Conservation (phyloP, 2,113 vertebrate genomes). For the Salvator merianae region DNA sequence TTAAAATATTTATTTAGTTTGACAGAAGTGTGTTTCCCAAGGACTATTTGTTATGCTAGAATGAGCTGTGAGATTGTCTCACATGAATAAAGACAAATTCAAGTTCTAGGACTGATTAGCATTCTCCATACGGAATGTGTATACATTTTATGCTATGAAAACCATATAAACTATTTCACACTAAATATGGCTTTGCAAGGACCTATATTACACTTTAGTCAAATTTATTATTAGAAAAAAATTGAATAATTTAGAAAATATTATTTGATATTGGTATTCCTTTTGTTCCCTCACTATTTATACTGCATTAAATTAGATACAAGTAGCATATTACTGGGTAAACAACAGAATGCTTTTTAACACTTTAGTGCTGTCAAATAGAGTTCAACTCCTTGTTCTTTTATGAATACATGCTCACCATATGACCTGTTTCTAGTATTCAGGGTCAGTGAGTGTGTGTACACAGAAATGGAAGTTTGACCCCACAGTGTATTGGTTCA, state of each 20-base stretch:
- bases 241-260: background rate
- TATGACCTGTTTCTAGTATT: no score
- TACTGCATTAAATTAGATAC: background rate
- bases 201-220: background rate
- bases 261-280: background rate
- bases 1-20: conserved; percentile 6
- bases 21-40: conserved; percentile 19
- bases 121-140: background rate
- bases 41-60: background rate
- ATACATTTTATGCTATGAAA: conserved; percentile 13
- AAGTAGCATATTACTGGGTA: background rate
- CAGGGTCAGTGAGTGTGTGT: no score
- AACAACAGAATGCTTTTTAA: background rate
- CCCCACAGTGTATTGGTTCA: no score
- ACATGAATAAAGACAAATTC: conserved; percentile 37
- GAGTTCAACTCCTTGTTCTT: no score
- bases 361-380: background rate
- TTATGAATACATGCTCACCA: no score
- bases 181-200: background rate
- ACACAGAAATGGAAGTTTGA: no score
- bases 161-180: conserved; percentile 31
- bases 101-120: background rate
- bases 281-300: background rate
- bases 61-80: conserved; percentile 19
- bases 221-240: background rate